phyloP scores from a whole-genome alignment of 2,888 invertebrate species.

The Trachelus stipa region DNA sequence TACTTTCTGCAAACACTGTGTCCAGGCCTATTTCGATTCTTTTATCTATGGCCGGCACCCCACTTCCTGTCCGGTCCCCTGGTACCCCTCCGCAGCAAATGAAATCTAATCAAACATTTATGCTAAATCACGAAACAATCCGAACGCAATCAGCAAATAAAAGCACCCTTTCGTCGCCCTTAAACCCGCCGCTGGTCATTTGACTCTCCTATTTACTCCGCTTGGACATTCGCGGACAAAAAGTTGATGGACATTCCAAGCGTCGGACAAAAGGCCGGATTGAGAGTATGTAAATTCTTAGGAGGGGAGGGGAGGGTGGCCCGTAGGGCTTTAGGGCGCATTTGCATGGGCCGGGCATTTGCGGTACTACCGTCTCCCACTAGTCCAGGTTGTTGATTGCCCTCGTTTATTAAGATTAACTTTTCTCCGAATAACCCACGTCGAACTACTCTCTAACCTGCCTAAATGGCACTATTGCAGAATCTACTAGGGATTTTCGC shows the following conservation, averaged over 20 bases:
- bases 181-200: constrained; percentile 64
- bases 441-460: constrained; percentile 1
- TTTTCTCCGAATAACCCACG: constrained; percentile 52
- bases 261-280: constrained; percentile 60
- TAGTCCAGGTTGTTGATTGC: constrained; percentile 55
- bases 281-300: constrained; percentile 63
- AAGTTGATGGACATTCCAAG: constrained; percentile 66
- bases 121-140: constrained; percentile 68
- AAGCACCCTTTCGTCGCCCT: constrained; percentile 54
- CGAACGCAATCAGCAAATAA: constrained; percentile 67
- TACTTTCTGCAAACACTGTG: constrained; percentile 49
- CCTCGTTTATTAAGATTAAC: constrained; percentile 67
- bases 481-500: background rate
- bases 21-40: constrained; percentile 17
- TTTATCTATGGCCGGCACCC: constrained; percentile 18
- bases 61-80: constrained; percentile 29
- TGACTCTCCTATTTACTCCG: constrained; percentile 65
- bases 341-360: constrained; percentile 65
- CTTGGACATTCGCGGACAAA: constrained; percentile 57
- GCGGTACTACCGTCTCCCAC: constrained; percentile 41
- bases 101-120: constrained; percentile 67
- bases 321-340: constrained; percentile 43
- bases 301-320: constrained; percentile 26
- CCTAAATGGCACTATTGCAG: background rate
- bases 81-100: constrained; percentile 26